These are phyloP conservation scores for Micromussa lordhowensis DNA, from an alignment of 92 coral and sea anemone species.

Conservation along the genomic window DNA sequence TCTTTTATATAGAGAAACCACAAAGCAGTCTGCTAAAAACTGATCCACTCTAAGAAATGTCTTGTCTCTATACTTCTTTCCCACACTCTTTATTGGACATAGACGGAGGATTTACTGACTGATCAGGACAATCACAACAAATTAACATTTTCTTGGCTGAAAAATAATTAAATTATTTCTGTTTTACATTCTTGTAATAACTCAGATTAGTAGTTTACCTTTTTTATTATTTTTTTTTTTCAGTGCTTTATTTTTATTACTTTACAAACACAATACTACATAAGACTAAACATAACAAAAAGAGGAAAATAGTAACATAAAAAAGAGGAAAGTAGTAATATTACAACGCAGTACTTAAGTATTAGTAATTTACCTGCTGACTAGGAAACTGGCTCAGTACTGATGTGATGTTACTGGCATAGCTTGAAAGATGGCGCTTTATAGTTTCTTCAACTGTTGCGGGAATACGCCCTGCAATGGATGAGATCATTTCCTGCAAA, in stretches of 20 bases:
- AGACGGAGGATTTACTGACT: not conserved
- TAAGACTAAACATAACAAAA: too few relatives aligned
- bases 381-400: constrained; percentile 97
- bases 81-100: not conserved
- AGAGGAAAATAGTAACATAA: too few relatives aligned
- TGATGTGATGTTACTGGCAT: constrained; percentile 95
- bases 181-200: too few relatives aligned
- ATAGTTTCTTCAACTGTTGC: constrained; percentile 83
- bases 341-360: not conserved
- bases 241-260: too few relatives aligned
- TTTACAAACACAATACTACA: too few relatives aligned
- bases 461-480: constrained; percentile 96
- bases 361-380: constrained; percentile 74
- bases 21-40: not conserved
- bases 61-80: not conserved
- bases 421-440: constrained; percentile 84
- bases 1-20: not conserved
- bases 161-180: too few relatives aligned
- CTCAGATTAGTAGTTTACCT: too few relatives aligned
- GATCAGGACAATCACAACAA: too few relatives aligned
- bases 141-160: too few relatives aligned
- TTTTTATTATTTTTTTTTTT: too few relatives aligned
- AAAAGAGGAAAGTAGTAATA: too few relatives aligned
- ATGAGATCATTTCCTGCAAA: constrained; percentile 88
- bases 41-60: not conserved